Evolutionary conservation across 2,797 vertebrate species (phyloP), one percentile per base, ranked within the genome.

Genomic region (Rhinogobio ventralis): DNA sequence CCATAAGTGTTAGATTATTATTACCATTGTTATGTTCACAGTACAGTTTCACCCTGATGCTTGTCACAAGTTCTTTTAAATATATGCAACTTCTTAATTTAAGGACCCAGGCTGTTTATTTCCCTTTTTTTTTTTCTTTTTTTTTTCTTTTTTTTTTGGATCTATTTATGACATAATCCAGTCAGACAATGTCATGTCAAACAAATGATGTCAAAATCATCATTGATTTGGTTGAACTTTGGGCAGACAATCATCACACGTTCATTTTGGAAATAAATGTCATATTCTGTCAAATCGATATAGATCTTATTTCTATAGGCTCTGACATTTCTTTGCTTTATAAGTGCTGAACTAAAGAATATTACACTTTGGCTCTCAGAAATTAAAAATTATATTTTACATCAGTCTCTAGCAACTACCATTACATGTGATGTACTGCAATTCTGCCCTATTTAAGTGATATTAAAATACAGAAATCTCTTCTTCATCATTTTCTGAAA

Each of bases 371-470:
- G 57, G 2, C 19, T 60, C 39, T 36, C 14, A 64, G 69, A 62
- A 42, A 81, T 71, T 15, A 71, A 81, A 73, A 33, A 25, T 39
- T 2, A 45, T 60, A 1, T 33, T 73, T 73, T 33, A 33, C 36
- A 25, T 81, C 23, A 30, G 36, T 86, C 20, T 82, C 39, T 25
- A 42, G 46, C 36, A 83, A 15, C 57, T 46, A 15, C 68, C 6
- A 1, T 66, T 28, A 71, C 11, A 11, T 67, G 72, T 72, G 46
- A 81, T 45, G 57, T 28, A 36, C 75, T 78, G 62, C 60, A 20
- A 46, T 55, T 79, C 75, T 33, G 62, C 36, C 53, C 33, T 84
- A 49, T 79, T 64, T 83, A 67, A 73, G 53, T 81, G 71, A 73
- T 19, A 75, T 66, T 45, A 57, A 69, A 82, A 74, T 33, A 13